Conservation (phyloP, 2,113 vertebrate species). For the Noturus placidus region DNA sequence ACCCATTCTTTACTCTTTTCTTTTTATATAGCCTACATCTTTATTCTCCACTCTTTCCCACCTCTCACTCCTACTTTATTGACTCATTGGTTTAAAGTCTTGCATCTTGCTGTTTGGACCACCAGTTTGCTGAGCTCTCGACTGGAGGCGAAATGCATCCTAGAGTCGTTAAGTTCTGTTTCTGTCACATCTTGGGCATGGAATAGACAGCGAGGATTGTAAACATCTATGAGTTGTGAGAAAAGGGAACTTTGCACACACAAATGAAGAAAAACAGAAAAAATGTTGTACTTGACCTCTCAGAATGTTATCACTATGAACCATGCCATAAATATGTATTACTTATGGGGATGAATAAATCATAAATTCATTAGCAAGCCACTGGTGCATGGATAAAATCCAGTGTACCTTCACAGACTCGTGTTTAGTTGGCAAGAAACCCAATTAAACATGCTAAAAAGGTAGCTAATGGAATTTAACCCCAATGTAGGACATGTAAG, state of each 20-base stretch:
- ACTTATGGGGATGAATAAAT: background rate
- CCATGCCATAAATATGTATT: background rate
- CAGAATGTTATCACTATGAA: conserved; percentile 2
- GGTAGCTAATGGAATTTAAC: background rate
- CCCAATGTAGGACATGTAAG: background rate
- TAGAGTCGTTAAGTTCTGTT: background rate
- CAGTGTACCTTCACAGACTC: background rate
- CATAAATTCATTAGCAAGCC: background rate
- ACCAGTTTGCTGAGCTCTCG: background rate
- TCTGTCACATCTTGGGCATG: background rate
- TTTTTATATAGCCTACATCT: background rate
- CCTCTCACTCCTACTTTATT: background rate
- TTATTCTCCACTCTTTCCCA: background rate
- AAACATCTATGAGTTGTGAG: background rate
- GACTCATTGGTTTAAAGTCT: background rate
- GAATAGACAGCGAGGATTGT: background rate
- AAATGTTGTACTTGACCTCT: background rate
- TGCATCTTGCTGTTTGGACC: background rate
- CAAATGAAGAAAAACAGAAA: background rate
- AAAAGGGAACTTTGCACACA: conserved; percentile 29
- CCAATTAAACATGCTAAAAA: background rate
- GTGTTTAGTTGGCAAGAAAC: background rate
- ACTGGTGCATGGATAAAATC: background rate
- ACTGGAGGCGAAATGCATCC: background rate
- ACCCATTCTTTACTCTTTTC: background rate